Base-by-base conservation (phyloP, 2,113 vertebrate species). In the Eublepharis macularius region DNA sequence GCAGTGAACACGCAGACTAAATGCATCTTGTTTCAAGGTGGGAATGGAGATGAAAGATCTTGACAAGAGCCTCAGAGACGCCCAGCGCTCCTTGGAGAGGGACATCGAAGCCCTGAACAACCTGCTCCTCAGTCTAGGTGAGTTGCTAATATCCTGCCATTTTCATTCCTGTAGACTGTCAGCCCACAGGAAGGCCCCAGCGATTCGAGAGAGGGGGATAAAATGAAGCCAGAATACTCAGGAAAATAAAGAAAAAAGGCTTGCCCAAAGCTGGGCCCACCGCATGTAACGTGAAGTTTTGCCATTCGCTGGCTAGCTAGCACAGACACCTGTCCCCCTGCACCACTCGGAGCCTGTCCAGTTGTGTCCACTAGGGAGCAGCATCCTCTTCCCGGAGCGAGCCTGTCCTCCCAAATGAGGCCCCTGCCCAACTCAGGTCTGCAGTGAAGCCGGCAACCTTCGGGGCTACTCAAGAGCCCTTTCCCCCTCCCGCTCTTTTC, bases 111-210 rank as follows among this genome's bases (percentile, higher is more conserved):
- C 91, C 8, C 93, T 99, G 83, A 96, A 94, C 0, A 81, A 96
- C 69, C 96, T 99, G 43, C 96, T 99, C 9, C 69, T 51, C 86
- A 95, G 94, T 84, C 96, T 99, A 51, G 98, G 98, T 99, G 95
- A 96, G 97, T 89, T 6, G 7, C 17, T 57, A 21, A 57, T 57
- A 57, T 24, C 54, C 54, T 57, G 54, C 19, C 54, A 1, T 21
- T 17, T 57, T 21, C 54, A 57, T 57, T 57, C 54, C 54, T 6
- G 16, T 57, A 6, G 4, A 3, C 21, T 57, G 54, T 17, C 19
- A 57, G 21, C 17, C 16, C 51, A 54, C 16, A 54, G 51, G 51
- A 17, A 54, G 51, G 51, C 54, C 54, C 54, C 49, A 51, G 49
- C 54, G 24, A 11, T 6, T 47, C 45, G 10, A 47, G 10, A 47